Base-by-base conservation (phyloP, 2,113 vertebrate species). In the Varanus komodoensis region DNA sequence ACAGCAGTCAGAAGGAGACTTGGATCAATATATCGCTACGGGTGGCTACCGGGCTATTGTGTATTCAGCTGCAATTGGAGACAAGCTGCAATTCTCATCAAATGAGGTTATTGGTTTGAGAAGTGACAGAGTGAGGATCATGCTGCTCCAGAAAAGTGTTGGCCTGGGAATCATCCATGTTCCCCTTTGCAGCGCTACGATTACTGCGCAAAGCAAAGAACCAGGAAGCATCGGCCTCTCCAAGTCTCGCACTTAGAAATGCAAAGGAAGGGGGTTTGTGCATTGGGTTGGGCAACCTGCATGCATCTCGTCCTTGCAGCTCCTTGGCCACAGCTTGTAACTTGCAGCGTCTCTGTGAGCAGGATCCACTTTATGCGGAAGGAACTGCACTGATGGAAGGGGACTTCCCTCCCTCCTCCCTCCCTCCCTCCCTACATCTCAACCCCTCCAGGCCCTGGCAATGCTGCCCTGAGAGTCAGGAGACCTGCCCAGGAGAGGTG, bases 11-110 rank as follows among this genome's bases (percentile, higher is more conserved):
- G 82, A 52, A 89, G 64, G 48, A 69, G 75, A 44, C 83, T 80
- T 86, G 83, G 83, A 90, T 90, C 83, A 85, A 80, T 90, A 79
- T 52, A 90, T 86, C 83, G 73, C 57, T 90, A 90, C 74, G 29
- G 89, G 84, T 52, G 89, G 67, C 27, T 68, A 71, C 64, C 71
- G 27, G 67, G 64, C 61, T 79, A 86, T 90, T 90, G 84, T 86
- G 83, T 54, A 80, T 90, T 71, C 61, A 80, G 83, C 75, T 71
- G 64, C 75, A 54, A 90, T 69, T 57, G 74, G 74, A 86, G 83
- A 44, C n/a, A 61, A 79, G 83, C 64, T 90, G 21, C 89, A 86
- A 69, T 86, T 86, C 83, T 80, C 83, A 90, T 90, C 89, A 90
- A 71, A 69, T 86, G 75, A 86, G 64, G 38, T 38, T 25, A 54